Conservation (phyloP, 2,113 vertebrate genomes). For the Chionomys nivalis region DNA sequence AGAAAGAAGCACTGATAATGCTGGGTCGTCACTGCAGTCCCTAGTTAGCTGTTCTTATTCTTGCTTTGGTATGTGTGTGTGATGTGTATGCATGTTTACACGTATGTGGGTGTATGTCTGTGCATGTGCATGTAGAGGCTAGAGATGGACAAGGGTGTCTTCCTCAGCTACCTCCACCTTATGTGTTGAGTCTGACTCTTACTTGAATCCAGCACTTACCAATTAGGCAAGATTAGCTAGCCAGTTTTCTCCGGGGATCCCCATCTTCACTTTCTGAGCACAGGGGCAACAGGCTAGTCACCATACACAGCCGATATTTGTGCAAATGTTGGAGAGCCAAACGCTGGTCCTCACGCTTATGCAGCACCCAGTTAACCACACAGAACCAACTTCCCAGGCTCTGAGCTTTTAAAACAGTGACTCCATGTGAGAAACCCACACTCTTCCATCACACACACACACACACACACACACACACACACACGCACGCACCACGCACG, state of each 20-base stretch:
- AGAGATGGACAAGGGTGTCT: neutral
- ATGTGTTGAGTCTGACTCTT: neutral
- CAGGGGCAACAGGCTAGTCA: neutral
- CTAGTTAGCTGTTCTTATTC: neutral
- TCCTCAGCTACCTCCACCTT: neutral
- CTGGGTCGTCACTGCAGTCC: neutral
- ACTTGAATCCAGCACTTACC: neutral
- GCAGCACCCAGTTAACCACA: neutral
- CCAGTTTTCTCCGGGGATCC: neutral
- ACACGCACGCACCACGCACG: neutral
- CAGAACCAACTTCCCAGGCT: neutral
- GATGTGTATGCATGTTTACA: neutral
- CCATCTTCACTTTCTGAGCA: neutral
- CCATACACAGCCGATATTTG: neutral
- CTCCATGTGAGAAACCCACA: neutral
- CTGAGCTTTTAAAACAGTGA: neutral
- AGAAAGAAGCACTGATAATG: neutral
- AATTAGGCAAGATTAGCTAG: neutral
- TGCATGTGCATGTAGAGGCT: neutral
- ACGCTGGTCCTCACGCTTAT: neutral
- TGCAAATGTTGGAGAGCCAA: neutral
- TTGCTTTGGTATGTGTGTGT: neutral
- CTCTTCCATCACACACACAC: neutral
- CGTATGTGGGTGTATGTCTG: neutral
- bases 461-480: neutral